Conservation (phyloP, 1,140 invertebrate genomes). For the Anastrepha obliqua region DNA sequence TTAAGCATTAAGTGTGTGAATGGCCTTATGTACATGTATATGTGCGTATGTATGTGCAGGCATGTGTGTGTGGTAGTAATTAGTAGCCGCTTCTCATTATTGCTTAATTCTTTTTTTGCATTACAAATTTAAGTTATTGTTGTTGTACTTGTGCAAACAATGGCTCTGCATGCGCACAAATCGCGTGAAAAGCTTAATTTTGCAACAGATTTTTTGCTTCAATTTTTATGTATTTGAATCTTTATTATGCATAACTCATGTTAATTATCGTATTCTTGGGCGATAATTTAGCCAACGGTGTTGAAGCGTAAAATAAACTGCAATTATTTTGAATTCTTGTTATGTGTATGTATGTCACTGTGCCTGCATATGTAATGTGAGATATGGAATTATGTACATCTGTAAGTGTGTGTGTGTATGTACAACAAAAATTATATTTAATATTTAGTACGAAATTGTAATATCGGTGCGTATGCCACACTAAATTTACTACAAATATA, state of each 20-base stretch:
- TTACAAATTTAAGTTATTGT: neutral
- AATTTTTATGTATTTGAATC: neutral
- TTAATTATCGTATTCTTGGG: constrained; percentile 30
- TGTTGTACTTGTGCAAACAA: constrained; percentile 24
- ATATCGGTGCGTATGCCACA: too few species aligned
- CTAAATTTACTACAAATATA: too few species aligned
- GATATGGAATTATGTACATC: too few species aligned
- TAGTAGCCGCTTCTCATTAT: constrained; percentile 36
- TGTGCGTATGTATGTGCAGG: neutral
- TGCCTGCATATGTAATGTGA: neutral
- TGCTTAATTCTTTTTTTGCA: neutral
- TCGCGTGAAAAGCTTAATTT: constrained; percentile 37
- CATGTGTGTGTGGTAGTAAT: constrained; percentile 11
- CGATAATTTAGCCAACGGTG: neutral
- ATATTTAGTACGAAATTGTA: too few species aligned
- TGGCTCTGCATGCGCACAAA: neutral
- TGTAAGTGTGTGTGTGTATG: too few species aligned
- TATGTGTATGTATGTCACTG: neutral
- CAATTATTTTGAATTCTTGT: constrained; percentile 9
- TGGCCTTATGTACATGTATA: neutral
- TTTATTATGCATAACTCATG: constrained; percentile 18
- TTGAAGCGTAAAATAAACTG: constrained; percentile 34
- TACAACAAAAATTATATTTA: too few species aligned
- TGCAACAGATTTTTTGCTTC: neutral
- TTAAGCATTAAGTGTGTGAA: neutral